Evolutionary conservation across 2,797 vertebrate genomes (phyloP).

Genomic region (Bucorvus abyssinicus): DNA sequence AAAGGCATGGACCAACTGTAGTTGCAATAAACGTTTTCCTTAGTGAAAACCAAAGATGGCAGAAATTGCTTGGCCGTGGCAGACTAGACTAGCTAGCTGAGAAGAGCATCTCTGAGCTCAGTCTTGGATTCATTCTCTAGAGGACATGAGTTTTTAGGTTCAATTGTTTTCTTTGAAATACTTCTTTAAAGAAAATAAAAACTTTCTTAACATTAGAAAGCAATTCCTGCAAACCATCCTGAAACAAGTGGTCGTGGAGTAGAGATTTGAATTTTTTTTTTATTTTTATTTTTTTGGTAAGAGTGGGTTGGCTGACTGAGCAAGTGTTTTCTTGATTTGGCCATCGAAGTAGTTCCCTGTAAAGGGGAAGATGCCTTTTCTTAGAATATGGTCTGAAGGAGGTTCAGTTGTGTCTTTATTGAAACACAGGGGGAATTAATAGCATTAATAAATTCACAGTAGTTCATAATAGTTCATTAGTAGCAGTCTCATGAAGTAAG

Average conservation of each 20-base stretch:
- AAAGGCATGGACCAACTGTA: not conserved
- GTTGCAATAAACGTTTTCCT: not conserved
- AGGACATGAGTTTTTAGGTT: not conserved
- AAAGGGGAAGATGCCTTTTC: not conserved
- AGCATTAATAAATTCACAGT: not conserved
- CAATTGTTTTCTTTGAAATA: not conserved
- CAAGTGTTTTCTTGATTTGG: not conserved
- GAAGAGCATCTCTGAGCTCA: not conserved
- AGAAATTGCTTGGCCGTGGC: not conserved
- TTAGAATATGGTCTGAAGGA: not conserved
- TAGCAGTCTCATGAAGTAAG: not conserved
- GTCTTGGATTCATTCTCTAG: not conserved
- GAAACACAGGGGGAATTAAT: not conserved
- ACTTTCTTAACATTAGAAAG: not conserved
- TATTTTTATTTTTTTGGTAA: no score
- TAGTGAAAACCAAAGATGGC: not conserved
- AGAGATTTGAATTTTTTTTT: no score
- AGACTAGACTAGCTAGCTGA: not conserved
- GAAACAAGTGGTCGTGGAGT: not conserved
- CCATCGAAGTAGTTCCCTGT: not conserved
- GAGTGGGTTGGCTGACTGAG: fast-evolving
- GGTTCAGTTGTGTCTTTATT: not conserved
- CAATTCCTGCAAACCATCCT: not conserved
- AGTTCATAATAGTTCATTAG: not conserved
- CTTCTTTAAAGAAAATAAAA: not conserved